Conservation (phyloP, 2,113 vertebrate species). For the Hypomesus transpacificus region DNA sequence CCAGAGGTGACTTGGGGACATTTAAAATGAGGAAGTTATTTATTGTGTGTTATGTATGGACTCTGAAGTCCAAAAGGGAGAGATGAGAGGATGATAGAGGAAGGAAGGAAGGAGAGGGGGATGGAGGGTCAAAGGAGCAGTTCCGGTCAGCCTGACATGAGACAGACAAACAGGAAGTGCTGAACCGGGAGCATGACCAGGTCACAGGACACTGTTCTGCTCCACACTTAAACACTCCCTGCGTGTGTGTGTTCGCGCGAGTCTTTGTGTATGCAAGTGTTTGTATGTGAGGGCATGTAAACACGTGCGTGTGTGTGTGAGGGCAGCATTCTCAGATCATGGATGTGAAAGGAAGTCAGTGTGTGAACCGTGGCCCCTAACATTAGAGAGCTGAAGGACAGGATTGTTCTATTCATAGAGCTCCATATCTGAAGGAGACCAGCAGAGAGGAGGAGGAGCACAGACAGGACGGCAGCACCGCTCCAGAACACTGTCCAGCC, state of each 20-base stretch:
- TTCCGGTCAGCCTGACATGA: constrained; percentile 20
- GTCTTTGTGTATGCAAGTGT: not conserved
- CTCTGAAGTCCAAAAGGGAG: not conserved
- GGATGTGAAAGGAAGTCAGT: constrained; percentile 63
- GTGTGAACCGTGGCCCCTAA: constrained; percentile 58
- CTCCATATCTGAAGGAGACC: constrained; percentile 53
- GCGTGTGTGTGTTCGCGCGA: not conserved
- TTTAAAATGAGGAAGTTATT: too few species aligned
- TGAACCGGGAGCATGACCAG: constrained; percentile 19
- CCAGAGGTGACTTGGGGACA: too few species aligned
- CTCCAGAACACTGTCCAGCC: not conserved
- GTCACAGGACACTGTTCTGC: constrained; percentile 32
- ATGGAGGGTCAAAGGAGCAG: not conserved
- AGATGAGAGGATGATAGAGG: constrained; percentile 12
- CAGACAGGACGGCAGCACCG: constrained; percentile 10
- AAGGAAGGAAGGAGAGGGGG: constrained; percentile 9
- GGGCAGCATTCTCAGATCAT: constrained; percentile 50
- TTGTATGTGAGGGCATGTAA: not conserved
- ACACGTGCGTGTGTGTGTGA: constrained; percentile 16
- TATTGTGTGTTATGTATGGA: too few species aligned
- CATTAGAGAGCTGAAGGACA: constrained; percentile 59
- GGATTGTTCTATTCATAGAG: constrained; percentile 70
- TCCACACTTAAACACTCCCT: constrained; percentile 21
- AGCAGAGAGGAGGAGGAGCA: constrained; percentile 38
- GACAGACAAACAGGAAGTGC: constrained; percentile 42